Base-by-base conservation (phyloP, 2,113 vertebrate species). In the Erythrolamprus reginae region DNA sequence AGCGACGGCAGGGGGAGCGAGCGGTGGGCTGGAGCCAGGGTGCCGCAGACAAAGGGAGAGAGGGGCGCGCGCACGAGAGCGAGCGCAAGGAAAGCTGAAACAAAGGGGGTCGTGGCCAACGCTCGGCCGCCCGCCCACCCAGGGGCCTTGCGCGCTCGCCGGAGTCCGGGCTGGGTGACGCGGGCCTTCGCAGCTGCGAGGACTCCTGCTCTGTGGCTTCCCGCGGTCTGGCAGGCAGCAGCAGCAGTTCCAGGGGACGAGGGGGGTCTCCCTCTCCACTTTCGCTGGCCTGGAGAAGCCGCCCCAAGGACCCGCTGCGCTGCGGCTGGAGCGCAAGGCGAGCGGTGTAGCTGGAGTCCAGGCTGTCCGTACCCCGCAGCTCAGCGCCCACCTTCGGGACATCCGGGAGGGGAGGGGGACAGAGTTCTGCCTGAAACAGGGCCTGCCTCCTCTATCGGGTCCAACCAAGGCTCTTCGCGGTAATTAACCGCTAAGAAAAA, bases 21-120 rank as follows among this genome's bases (percentile, higher is more conserved):
- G 53, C 52, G 42, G 15, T n/a, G 88, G 88, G 84, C 6, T 52
- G 93, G 91, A 92, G 95, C 82, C 92, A 91, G 95, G 95, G 95
- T 94, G 93, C 92, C 92, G 87, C 92, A 95, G 96, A 95, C 95
- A 96, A 96, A 95, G 96, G 95, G 94, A 84, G 90, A 82, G 93
- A 90, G 90, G 0, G 82, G 65, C 6, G 65, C 65, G 65, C 65
- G 33, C 65, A 33, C n/a, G 65, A 5, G 65, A 1, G 65, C 65
- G 65, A 70, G 17, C n/a, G n/a, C 65, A 77, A 21, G 33, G 2
- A 17, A 77, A 77, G 92, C 61, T 90, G 84, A 94, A 90, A 2
- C 53, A 93, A 90, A 53, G 87, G 88, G 51, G 51, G 47, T 88
- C 55, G 92, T 90, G 86, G 94, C 94, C 93, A 83, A 83, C 17